Percentiles rank a stretch among this genome's conserved stretches.
These are phyloP conservation scores for Leucoraja ocellata DNA, from an alignment of 2,797 vertebrate genomes.

Conservation along the genomic window DNA sequence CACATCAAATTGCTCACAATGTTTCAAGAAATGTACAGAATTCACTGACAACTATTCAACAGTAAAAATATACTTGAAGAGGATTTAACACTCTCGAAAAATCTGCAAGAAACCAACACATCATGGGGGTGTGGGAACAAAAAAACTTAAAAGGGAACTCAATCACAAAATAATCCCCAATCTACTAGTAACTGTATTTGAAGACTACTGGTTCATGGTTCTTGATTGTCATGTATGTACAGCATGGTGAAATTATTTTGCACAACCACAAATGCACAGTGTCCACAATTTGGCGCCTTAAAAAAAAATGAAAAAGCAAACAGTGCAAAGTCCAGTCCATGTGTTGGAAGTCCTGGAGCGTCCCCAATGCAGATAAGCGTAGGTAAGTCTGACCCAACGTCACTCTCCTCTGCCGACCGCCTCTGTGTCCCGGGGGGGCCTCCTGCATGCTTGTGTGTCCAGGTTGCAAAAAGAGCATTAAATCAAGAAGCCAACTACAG, in stretches of 20 bases:
- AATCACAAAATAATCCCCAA: neutral
- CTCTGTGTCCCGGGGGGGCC: too few relatives aligned
- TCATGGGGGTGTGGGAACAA: neutral
- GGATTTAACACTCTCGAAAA: neutral
- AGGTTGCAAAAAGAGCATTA: neutral
- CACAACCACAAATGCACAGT: too few relatives aligned
- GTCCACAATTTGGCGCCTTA: too few relatives aligned
- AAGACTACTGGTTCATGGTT: neutral
- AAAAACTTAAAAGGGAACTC: neutral
- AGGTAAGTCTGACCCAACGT: too few relatives aligned
- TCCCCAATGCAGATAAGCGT: too few relatives aligned
- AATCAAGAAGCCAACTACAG: neutral
- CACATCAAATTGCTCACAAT: neutral
- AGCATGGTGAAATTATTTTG: too few relatives aligned
- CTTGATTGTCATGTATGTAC: too few relatives aligned
- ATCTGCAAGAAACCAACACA: neutral
- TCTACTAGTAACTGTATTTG: neutral
- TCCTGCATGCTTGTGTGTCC: neutral
- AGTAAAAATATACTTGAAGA: neutral
- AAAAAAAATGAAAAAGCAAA: too few relatives aligned
- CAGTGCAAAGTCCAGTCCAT: too few relatives aligned
- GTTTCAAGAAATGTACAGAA: neutral
- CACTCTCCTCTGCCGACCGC: too few relatives aligned
- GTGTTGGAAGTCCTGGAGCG: too few relatives aligned
- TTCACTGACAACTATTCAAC: neutral